Evolutionary conservation across 2,113 vertebrate genomes (phyloP), one percentile per base, ranked within the genome.

Genomic region (Psittacula cyanocephala): DNA sequence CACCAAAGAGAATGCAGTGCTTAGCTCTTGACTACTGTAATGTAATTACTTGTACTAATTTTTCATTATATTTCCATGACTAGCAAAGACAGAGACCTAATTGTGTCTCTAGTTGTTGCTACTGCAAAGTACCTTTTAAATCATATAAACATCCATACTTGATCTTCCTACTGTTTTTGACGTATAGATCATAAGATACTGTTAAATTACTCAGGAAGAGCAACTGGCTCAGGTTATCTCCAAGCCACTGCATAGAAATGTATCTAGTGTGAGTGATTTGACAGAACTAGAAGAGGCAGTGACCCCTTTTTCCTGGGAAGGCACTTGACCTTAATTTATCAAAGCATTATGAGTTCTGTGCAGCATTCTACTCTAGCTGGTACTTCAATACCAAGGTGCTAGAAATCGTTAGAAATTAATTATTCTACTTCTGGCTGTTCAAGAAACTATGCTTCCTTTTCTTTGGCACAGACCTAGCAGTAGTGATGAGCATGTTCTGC

Each of bases 61-160:
- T 95, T 93, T 62, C 44, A 68, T 91, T 92, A 24, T 91, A 71
- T 90, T 84, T 81, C 74, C 68, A 39, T 92, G 80, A 90, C 62
- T 76, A 81, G 70, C 31, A 62, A 78, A 94, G 78, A 47, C 50
- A 76, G 85, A 65, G 69, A 86, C 78, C 74, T 95, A 82, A 86
- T 91, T 88, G 83, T 91, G 53, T 86, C 52, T 96, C 63, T 89
- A 85, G 70, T 53, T 92, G 69, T 84, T 91, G 72, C 82, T 81
- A 29, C 76, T 86, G 64, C 80, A 85, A 85, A 94, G 81, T 84
- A 84, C 91, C 70, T 91, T 93, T 94, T 91, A 93, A 96, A 85
- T 84, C 70, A 28, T 87, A 55, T 94, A 93, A 93, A 76, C 39
- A n/a, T 91, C 59, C 49, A 16, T 88, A 62, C 81, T 82, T 85